Evolutionary conservation across 2,113 vertebrate genomes (phyloP).

Genomic region (Nothoprocta perdicaria): DNA sequence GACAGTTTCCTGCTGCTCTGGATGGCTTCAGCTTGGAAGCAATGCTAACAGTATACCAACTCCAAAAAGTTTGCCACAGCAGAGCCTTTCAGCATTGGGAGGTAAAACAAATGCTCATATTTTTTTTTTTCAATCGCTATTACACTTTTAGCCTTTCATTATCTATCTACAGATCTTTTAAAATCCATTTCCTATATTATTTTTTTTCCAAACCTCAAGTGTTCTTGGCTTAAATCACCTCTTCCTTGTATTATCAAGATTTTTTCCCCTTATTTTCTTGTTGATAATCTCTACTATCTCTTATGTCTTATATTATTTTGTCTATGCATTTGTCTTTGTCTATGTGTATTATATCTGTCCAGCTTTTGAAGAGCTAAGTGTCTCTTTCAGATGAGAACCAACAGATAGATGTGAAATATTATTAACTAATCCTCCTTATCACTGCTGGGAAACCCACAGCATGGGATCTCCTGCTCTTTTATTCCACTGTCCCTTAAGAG

Average conservation of each 20-base stretch:
- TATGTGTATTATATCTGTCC: no score
- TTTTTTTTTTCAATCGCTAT: not conserved
- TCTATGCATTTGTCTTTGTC: no score
- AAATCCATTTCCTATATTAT: not conserved
- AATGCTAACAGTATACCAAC: constrained; percentile 84
- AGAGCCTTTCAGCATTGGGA: constrained; percentile 86
- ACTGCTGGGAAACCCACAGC: not conserved
- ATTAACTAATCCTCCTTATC: not conserved
- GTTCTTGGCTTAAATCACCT: not conserved
- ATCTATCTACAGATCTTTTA: not conserved
- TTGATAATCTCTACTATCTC: not conserved
- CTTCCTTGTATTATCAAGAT: not conserved
- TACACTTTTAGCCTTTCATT: not conserved
- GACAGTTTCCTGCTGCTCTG: constrained; percentile 71
- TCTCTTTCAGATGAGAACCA: fast-evolving
- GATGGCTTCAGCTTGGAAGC: constrained; percentile 83
- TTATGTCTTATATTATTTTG: not conserved
- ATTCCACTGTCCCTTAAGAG: not conserved
- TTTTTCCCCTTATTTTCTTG: not conserved
- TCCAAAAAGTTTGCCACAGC: constrained; percentile 88
- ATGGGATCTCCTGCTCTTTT: not conserved
- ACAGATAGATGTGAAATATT: not conserved
- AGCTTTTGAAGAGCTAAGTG: not conserved
- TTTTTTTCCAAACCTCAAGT: not conserved
- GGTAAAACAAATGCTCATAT: constrained; percentile 70